Percentiles rank a stretch among this genome's conserved stretches.
Conservation (phyloP, 1,140 invertebrate species). For the Drosophila simulans region DNA sequence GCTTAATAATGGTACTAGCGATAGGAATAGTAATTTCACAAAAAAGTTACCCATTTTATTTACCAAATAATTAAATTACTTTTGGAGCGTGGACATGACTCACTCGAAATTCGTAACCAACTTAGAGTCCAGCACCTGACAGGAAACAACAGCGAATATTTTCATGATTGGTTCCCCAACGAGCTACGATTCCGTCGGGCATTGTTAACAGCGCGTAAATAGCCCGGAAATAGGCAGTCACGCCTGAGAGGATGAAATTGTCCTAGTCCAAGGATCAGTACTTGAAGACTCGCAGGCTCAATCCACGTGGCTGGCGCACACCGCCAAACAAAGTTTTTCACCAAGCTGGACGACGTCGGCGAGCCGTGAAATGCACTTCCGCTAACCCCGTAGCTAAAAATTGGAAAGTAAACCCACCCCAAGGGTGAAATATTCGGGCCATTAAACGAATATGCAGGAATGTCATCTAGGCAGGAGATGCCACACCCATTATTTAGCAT, state of each 20-base stretch:
- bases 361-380: constrained; percentile 82
- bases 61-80: background rate
- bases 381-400: constrained; percentile 26
- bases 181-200: constrained; percentile 52
- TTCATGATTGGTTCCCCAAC: constrained; percentile 37
- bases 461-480: constrained; percentile 42
- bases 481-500: constrained; percentile 49
- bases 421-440: constrained; percentile 32
- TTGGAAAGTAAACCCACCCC: constrained; percentile 3
- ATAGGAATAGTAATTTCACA: too few species aligned
- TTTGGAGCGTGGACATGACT: constrained; percentile 15
- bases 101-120: constrained; percentile 37
- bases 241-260: constrained; percentile 70
- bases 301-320: constrained; percentile 74
- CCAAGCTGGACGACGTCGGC: constrained; percentile 43
- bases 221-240: constrained; percentile 76
- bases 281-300: constrained; percentile 1
- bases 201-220: constrained; percentile 53
- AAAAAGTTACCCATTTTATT: background rate
- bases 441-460: constrained; percentile 50
- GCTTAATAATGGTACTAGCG: too few species aligned
- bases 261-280: constrained; percentile 28
- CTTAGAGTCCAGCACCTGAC: constrained; percentile 36
- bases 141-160: constrained; percentile 65
- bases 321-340: constrained; percentile 19